Evolutionary conservation across 2,888 invertebrate genomes (phyloP).

Genomic region (Phlogophora meticulosa): DNA sequence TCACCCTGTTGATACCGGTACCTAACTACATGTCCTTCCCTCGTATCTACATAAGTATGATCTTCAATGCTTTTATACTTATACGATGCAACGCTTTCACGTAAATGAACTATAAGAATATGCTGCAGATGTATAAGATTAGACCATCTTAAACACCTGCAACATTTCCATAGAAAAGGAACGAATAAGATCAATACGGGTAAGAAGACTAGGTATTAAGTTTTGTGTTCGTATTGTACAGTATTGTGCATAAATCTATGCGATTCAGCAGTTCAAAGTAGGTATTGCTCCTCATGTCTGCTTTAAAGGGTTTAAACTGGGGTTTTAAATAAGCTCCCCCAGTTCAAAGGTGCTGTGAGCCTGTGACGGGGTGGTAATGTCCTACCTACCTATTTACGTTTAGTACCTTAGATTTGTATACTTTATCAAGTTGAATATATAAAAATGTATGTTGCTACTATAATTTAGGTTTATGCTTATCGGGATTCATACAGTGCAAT

Average conservation of each 20-base stretch:
- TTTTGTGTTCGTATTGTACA: conserved; percentile 3
- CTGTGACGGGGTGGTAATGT: no score
- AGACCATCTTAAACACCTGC: background rate
- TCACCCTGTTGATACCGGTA: no score
- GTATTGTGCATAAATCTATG: conserved; percentile 12
- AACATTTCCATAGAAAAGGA: background rate
- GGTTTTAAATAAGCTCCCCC: conserved; percentile 11
- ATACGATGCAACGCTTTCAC: no score
- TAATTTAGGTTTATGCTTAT: background rate
- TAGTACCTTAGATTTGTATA: background rate
- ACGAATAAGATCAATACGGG: conserved; percentile 5
- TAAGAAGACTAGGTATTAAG: conserved; percentile 11
- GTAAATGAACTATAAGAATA: no score
- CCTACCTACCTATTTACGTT: no score
- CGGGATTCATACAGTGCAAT: background rate
- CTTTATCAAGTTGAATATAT: background rate
- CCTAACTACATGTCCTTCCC: no score
- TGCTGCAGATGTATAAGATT: no score
- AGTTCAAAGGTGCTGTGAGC: conserved; percentile 4
- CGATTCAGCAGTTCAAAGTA: conserved; percentile 7
- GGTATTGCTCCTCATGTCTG: conserved; percentile 9
- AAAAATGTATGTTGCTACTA: background rate
- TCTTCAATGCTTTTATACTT: no score
- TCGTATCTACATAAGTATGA: no score
- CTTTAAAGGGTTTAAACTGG: conserved; percentile 1